These are phyloP conservation scores for Pygocentrus nattereri DNA, from an alignment of 2,797 vertebrate species.

Conservation along the genomic window DNA sequence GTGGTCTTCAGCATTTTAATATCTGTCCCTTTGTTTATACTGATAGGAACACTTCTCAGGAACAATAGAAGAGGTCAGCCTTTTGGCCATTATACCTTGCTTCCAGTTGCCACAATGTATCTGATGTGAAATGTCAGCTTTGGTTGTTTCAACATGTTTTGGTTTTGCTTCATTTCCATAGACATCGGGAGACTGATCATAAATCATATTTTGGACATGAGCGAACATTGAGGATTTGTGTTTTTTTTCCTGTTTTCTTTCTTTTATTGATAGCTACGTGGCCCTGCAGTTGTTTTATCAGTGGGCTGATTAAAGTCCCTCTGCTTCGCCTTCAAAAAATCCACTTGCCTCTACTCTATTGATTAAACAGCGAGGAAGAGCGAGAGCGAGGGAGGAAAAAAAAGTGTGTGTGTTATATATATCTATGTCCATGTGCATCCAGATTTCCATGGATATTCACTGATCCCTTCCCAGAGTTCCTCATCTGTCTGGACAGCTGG, in stretches of 20 bases:
- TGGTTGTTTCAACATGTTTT: neutral
- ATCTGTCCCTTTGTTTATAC: neutral
- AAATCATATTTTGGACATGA: slow-evolving; percentile 51
- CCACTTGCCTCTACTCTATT: neutral
- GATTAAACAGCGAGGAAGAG: neutral
- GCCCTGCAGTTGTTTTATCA: slow-evolving; percentile 56
- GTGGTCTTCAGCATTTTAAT: neutral
- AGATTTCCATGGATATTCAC: slow-evolving; percentile 59
- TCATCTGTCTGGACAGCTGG: slow-evolving; percentile 74
- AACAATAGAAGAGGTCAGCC: slow-evolving; percentile 8
- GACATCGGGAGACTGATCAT: slow-evolving; percentile 38
- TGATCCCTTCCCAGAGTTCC: slow-evolving; percentile 64
- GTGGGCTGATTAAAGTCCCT: slow-evolving; percentile 66
- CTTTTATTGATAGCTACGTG: slow-evolving; percentile 62
- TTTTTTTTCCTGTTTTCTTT: slow-evolving; percentile 39
- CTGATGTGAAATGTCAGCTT: slow-evolving; percentile 12
- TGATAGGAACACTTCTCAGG: neutral
- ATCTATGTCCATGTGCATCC: slow-evolving; percentile 31
- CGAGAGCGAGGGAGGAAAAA: neutral
- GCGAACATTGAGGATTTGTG: slow-evolving; percentile 33
- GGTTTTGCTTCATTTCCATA: slow-evolving; percentile 35
- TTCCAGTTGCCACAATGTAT: neutral
- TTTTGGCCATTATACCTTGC: neutral
- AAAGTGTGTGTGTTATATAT: neutral
- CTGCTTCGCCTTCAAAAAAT: slow-evolving; percentile 62